Base-by-base conservation (phyloP, 2,797 vertebrate genomes). In the Euphonia xanthogaster region DNA sequence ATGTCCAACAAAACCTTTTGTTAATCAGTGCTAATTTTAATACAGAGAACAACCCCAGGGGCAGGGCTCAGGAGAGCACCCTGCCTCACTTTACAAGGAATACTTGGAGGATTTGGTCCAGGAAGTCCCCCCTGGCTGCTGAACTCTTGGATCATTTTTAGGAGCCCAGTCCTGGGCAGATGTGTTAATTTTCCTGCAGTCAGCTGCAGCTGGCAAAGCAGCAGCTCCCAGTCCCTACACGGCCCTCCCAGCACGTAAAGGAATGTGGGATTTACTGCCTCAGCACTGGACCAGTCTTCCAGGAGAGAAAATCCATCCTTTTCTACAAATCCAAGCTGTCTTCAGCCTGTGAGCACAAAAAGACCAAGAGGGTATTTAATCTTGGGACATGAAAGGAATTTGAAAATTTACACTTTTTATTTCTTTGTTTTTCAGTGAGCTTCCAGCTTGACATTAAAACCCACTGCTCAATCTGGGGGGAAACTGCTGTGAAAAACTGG, bases 401-500 rank as follows among this genome's bases (percentile, higher is more conserved):
- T 72, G 90, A 35, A 79, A 39, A 54, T 66, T 14, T 37, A 17
- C 67, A 30, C 60, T 85, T 73, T 77, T 37, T 37, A 8, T 84
- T 57, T 90, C 86, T 93, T 90, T 68, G 25, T 62, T 88, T 94
- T 88, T 76, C 40, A 14, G 14, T 25, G 80, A 90, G 84, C 90
- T 91, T 85, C 63, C 79, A 72, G 65, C 87, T 90, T 47, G 65
- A 81, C 70, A 58, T 78, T 86, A 89, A 89, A 95, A 67, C 61
- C 55, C 45, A 76, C 42, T 76, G 92, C 86, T 90, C 40, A 72
- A 0, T 88, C 71, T 84, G 37, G 65, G 48, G 63, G 55, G 44
- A 76, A 87, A 78, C 71, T 81, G 79, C 87, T 90, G 71, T 55
- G 87, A 95, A 93, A 92, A 96, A 95, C 91, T 95, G 82, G 90